Base-by-base conservation (phyloP, 2,888 invertebrate species). In the Athalia rosae region DNA sequence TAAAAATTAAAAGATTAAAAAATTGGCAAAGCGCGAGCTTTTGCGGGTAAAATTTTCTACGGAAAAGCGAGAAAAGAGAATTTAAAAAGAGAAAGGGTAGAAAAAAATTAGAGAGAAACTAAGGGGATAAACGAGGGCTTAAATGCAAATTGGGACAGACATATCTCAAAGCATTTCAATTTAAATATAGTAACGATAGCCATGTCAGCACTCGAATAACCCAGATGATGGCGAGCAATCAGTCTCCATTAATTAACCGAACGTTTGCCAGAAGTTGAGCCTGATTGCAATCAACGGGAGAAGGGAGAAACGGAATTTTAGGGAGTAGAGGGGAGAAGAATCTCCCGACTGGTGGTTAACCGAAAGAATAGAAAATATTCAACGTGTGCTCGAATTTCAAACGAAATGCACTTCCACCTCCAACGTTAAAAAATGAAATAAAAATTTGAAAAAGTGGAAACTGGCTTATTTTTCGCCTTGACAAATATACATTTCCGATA, bases 241-340 rank as follows among this genome's bases (percentile, higher is more conserved):
- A 85, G 85, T 86, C 84, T 83, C 85, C 84, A 87, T 87, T 87
- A 87, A 87, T 87, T 87, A 87, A 85, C 84, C 84, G 82, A 83
- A 83, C 81, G 79, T 82, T 78, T 80, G 82, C 80, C 79, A 81
- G 78, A 80, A 83, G 81, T 81, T 79, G 76, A 80, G 82, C 83
- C 84, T 85, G 83, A 85, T 86, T 85, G 85, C 83, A 79, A 74
- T 74, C 74, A 74, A 48, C 13, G 62, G 13, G 41, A 41, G 3
- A 53, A 15, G 7, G 45, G 8, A 43, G 63, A 41, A 43, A 3
- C 4, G 7, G 6, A 1, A 7, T 53, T 9, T 53, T 8, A 4
- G 58, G 9, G 28, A 15, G 61, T n/a, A 4, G 13, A 15, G 43
- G 8, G 58, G 58, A 43, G 45, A 59, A 28, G 15, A 9, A 15